Evolutionary conservation across 1,140 invertebrate species (phyloP).

Genomic region (Drosophila obscura): DNA sequence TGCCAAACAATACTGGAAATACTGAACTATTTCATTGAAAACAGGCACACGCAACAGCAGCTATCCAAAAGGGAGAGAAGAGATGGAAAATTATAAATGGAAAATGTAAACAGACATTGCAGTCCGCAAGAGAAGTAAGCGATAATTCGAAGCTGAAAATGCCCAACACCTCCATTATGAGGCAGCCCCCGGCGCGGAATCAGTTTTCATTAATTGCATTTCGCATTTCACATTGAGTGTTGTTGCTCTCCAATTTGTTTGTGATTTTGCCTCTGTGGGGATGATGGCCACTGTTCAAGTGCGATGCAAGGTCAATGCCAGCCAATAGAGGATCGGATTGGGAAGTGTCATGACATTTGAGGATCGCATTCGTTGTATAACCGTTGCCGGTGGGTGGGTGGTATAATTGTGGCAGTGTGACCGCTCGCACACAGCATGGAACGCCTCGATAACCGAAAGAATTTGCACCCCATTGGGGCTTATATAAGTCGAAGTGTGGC

Average conservation of each 20-base stretch:
- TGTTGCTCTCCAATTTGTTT: slow-evolving; percentile 47
- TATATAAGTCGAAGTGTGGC: not conserved
- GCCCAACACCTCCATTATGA: slow-evolving; percentile 42
- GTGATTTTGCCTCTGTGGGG: slow-evolving; percentile 20
- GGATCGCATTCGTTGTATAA: too few relatives aligned
- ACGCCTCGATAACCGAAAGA: too few relatives aligned
- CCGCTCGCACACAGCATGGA: too few relatives aligned
- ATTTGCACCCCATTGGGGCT: too few relatives aligned
- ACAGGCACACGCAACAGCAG: not conserved
- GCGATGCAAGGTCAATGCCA: slow-evolving; percentile 59
- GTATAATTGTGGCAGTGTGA: too few relatives aligned
- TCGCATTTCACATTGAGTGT: slow-evolving; percentile 29
- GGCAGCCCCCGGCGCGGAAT: slow-evolving; percentile 20
- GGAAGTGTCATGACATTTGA: too few relatives aligned
- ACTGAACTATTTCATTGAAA: slow-evolving; percentile 61
- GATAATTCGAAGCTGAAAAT: slow-evolving; percentile 19
- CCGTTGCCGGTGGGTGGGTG: too few relatives aligned
- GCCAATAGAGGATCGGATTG: not conserved
- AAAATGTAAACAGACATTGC: slow-evolving; percentile 56
- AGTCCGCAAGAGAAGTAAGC: not conserved
- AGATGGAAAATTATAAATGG: slow-evolving; percentile 24
- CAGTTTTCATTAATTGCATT: slow-evolving; percentile 58
- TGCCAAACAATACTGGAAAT: slow-evolving; percentile 12
- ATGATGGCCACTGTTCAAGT: slow-evolving; percentile 27
- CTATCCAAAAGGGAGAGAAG: slow-evolving; percentile 19